phyloP scores from a whole-genome alignment of 2,113 vertebrate genomes.

The Formicarius rufipectus region DNA sequence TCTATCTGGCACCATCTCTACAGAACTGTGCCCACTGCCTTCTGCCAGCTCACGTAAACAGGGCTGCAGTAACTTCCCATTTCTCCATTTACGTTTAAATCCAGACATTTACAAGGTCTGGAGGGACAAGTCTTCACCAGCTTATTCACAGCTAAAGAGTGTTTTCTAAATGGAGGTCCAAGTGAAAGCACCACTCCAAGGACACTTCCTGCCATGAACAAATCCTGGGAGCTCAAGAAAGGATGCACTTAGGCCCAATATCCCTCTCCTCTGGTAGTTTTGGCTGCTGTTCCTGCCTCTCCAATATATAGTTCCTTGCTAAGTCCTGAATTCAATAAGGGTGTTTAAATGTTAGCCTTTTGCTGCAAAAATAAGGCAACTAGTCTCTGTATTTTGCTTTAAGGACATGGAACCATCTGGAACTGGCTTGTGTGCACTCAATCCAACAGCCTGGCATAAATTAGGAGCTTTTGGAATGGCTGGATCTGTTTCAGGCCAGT shows the following conservation, averaged over 20 bases:
- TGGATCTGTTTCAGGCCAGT: not conserved
- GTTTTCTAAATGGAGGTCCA: not conserved
- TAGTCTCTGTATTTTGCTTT: not conserved
- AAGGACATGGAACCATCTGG: not conserved
- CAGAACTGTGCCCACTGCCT: not conserved
- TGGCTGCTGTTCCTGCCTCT: not conserved
- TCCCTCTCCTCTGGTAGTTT: not conserved
- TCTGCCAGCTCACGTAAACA: not conserved
- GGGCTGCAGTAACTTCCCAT: not conserved
- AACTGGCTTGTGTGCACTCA: not conserved
- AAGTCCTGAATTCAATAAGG: not conserved
- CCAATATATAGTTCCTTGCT: not conserved
- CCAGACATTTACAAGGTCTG: not conserved
- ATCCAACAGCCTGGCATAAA: not conserved
- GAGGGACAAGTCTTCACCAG: not conserved
- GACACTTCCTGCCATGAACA: not conserved
- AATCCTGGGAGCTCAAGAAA: not conserved
- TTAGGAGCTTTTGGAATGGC: not conserved
- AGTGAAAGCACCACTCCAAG: not conserved
- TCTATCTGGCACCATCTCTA: not conserved
- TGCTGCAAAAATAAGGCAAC: not conserved
- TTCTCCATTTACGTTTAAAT: not conserved
- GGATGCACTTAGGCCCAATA: not conserved
- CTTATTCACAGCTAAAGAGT: not conserved
- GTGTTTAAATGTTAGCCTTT: not conserved